Evolutionary conservation across 2,113 vertebrate species (phyloP), one percentile per base, ranked within the genome.

Genomic region (Carassius carassius): DNA sequence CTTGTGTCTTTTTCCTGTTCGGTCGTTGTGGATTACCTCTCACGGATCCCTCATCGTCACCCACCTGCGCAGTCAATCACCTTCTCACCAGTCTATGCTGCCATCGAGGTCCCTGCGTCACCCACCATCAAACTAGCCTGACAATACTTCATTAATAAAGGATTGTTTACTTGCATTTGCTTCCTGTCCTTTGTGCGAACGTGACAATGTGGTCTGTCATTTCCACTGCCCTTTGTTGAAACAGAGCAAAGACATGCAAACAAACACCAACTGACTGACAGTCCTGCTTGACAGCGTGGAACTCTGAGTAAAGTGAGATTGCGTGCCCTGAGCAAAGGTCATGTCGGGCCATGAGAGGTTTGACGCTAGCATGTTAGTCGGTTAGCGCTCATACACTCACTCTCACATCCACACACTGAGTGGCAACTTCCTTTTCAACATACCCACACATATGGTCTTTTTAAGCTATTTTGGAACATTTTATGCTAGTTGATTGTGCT

Each of bases 321-420:
- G 51, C 35, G 2, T 84, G 54, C 6, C 78, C 19, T 17, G 6
- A 74, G 9, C 76, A 72, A 83, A 83, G 85, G 74, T 79, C 79
- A 77, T 65, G n/a, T 44, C 41, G 47, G 81, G 41, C 51, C 37
- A 78, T 13, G 35, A 47, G 74, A 78, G 62, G 74, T 67, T 83
- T 63, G 37, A 35, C 16, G 44, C 4, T 51, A 58, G 69, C 19
- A 19, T 14, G 11, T 65, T 47, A 54, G 25, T 60, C 49, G 37
- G 25, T 84, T 63, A 21, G 29, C 56, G 19, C 58, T 14, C 69
- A 75, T 62, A 51, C 58, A 83, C 17, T 47, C 6, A 49, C 23
- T 74, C 23, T 16, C 54, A 25, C 37, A 29, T 44, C 11, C 23
- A 10, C 47, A 32, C 9, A 9, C 19, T 62, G 3, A 25, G 37